Evolutionary conservation across 2,113 vertebrate genomes (phyloP), one percentile per base, ranked within the genome.

Genomic region (Nesospiza acunhae): DNA sequence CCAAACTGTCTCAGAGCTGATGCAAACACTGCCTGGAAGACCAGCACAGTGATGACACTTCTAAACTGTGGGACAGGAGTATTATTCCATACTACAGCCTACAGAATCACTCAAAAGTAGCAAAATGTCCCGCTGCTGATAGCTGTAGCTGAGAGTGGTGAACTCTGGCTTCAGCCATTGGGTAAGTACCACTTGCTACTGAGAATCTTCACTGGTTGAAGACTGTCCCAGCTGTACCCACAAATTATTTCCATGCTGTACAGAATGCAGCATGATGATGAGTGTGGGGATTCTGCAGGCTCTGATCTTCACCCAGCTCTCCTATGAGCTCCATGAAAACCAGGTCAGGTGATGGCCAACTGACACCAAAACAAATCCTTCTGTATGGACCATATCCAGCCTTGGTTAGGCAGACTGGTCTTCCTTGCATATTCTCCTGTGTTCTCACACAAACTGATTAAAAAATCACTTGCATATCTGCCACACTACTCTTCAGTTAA

Each of bases 1-100:
- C 72, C 79, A 90, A 88, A 88, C 26, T 60, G 56, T 69, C 63
- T 86, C 78, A 62, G 67, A 82, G 67, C 42, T 86, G 85, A 83
- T 77, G 75, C 67, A 93, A 74, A 77, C 8, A 3, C 31, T 74
- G 75, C 63, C 83, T 90, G 79, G 55, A 92, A 88, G 55, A 62
- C 30, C 50, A 69, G 42, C n/a, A 77, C 2, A 0, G 50, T 35
- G 62, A 80, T 0, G 13, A 84, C 1, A 0, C n/a, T 74, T 79
- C 50, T 37, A 6, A 67, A 70, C 21, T 31, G 46, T 9, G 5
- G 18, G 39, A 42, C 7, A 35, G 23, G 4, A 93, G 28, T 30
- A 39, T 75, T 72, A 68, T 82, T 79, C 78, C 62, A 37, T 26
- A 39, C 53, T 73, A 76, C n/a, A 87, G 19, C 11, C 31, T 85